phyloP scores from a whole-genome alignment of 2,113 vertebrate genomes.

The Globicephala melas region DNA sequence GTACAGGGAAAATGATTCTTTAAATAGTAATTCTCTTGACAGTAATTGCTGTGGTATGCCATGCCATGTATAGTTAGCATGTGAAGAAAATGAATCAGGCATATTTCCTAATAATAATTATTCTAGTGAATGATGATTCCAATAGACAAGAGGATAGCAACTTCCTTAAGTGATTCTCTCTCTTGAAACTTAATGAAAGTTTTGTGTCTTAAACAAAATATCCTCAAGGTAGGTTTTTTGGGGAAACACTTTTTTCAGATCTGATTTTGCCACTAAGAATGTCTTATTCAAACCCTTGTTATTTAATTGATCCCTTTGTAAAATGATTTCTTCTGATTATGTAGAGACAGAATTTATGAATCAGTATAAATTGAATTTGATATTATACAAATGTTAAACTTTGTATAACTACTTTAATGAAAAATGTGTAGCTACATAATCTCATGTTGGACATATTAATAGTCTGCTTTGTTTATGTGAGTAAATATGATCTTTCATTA shows the following conservation, averaged over 20 bases:
- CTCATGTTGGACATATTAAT: not conserved
- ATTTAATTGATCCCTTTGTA: not conserved
- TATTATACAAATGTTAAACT: not conserved
- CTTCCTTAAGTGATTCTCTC: conserved; percentile 18
- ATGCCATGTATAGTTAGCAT: conserved; percentile 41
- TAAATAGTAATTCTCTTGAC: conserved; percentile 56
- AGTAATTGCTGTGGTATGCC: conserved; percentile 64
- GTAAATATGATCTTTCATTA: not conserved
- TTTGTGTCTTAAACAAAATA: conserved; percentile 32
- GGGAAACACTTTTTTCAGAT: not conserved
- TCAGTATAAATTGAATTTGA: not conserved
- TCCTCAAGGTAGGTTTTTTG: not conserved
- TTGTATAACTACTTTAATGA: not conserved
- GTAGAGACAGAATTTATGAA: not conserved
- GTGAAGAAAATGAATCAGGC: conserved; percentile 44
- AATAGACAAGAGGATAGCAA: conserved; percentile 46
- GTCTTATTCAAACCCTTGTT: not conserved
- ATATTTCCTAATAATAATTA: conserved; percentile 60
- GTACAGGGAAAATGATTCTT: conserved; percentile 53
- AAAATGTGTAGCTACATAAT: not conserved
- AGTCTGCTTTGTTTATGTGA: not conserved
- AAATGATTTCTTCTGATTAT: not conserved
- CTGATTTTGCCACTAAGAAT: conserved; percentile 24
- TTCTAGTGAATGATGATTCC: conserved; percentile 32
- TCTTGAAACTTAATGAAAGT: conserved; percentile 38